Evolutionary conservation across 2,888 invertebrate genomes (phyloP).

Genomic region (Oxycera nigricornis): DNA sequence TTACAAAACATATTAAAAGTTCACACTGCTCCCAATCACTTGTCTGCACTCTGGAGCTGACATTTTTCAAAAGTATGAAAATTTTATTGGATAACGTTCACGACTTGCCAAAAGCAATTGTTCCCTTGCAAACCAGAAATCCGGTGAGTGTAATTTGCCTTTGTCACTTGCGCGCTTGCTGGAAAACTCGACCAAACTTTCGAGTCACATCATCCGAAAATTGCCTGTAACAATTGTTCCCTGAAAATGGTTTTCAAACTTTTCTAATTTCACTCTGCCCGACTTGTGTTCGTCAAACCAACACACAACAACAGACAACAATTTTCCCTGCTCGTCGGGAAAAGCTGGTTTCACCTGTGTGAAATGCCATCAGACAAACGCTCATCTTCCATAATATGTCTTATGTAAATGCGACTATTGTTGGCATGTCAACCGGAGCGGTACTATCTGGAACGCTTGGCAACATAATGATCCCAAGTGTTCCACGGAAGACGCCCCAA

Average conservation of each 20-base stretch:
- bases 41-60: background rate
- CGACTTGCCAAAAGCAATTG: background rate
- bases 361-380: background rate
- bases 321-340: too few relatives aligned
- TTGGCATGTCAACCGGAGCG: constrained; percentile 4
- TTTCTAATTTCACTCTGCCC: constrained; percentile 23
- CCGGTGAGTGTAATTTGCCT: background rate
- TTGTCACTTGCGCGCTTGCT: background rate
- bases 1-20: background rate
- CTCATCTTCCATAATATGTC: constrained; percentile 20
- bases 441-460: background rate
- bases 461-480: background rate
- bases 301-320: background rate
- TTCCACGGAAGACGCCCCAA: constrained; percentile 5
- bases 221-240: constrained; percentile 32
- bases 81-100: background rate
- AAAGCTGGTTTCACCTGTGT: constrained; percentile 10
- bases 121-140: constrained; percentile 6
- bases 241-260: constrained; percentile 23
- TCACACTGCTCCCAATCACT: background rate
- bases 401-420: constrained; percentile 23
- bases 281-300: background rate
- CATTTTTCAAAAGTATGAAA: background rate
- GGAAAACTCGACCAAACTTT: background rate
- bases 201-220: constrained; percentile 1